Base-by-base conservation (phyloP, 1,140 invertebrate species). In the Drosophila dunni region DNA sequence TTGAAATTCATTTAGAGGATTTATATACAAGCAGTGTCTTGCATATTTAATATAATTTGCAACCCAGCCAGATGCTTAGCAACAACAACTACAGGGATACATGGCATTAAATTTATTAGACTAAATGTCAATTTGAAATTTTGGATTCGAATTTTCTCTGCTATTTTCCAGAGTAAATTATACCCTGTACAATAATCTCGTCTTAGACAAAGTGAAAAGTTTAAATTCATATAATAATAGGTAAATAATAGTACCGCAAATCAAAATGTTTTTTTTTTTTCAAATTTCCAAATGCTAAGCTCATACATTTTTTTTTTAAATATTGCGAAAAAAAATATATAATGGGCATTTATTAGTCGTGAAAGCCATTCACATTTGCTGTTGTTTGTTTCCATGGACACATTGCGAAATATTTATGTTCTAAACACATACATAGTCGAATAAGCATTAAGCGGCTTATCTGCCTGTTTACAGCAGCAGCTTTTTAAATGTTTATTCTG, bases 11-110 rank as follows among this genome's bases (percentile, higher is more conserved):
- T 86, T 86, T 86, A 88, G 76, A 74, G 83, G 80, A 86, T 86
- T 86, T 86, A 86, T 88, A 83, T 65, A 79, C 81, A 80, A 78
- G 83, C 83, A 83, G 79, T 88, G 83, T 79, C 83, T 83, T 86
- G 83, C 83, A 86, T 86, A 86, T 86, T 86, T 86, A 83, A 86
- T 86, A 86, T 88, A 86, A 86, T 86, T 86, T 86, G 78, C 68
- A 82, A 79, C 65, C 46, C 71, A 62, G 69, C 71, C 68, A 50
- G 36, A 60, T 63, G 58, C 62, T 36, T 34, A 51, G 58, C 57
- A 53, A 58, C 58, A 57, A 29, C 48, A 67, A 48, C 65, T 51
- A 7, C 13, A 56, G 72, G 45, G 65, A 48, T 69, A 57, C 57
- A 86, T 51, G 69, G 46, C 61, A 69, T 71, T 77, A 78, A 86